These are phyloP conservation scores for Spheniscus mendiculus DNA, from an alignment of 2,113 vertebrate genomes.

Conservation along the genomic window DNA sequence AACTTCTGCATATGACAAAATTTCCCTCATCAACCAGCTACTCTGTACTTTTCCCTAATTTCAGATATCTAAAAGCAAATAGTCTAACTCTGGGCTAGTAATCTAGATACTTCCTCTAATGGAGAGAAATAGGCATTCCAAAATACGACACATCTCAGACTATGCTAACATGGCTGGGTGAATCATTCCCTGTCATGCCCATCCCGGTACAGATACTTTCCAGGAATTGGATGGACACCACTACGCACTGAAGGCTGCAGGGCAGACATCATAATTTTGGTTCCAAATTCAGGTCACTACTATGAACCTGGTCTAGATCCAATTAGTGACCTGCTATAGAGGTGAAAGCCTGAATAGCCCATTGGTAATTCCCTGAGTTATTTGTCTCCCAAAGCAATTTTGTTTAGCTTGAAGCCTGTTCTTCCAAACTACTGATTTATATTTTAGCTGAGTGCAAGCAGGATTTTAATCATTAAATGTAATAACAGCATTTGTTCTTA, in stretches of 20 bases:
- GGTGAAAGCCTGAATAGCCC: conserved; percentile 45
- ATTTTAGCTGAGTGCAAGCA: conserved; percentile 49
- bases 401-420: conserved; percentile 62
- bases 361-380: conserved; percentile 48
- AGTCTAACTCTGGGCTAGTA: background rate
- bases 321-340: conserved; percentile 59
- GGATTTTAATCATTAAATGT: conserved; percentile 67
- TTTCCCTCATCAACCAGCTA: background rate
- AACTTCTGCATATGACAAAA: background rate
- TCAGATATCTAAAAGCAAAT: background rate
- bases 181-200: background rate
- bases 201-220: background rate
- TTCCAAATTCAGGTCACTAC: conserved; percentile 25
- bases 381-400: conserved; percentile 69
- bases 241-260: background rate
- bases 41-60: background rate
- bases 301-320: conserved; percentile 43
- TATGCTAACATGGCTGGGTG: background rate
- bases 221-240: background rate
- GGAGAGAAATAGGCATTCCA: background rate
- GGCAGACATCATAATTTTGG: background rate
- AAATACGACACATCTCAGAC: background rate
- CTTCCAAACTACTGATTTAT: conserved; percentile 60
- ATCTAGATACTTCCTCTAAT: background rate
- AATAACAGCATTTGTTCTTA: conserved; percentile 61